Evolutionary conservation across 2,888 invertebrate genomes (phyloP), one percentile per base, ranked within the genome.

Genomic region (Cryptus armator): DNA sequence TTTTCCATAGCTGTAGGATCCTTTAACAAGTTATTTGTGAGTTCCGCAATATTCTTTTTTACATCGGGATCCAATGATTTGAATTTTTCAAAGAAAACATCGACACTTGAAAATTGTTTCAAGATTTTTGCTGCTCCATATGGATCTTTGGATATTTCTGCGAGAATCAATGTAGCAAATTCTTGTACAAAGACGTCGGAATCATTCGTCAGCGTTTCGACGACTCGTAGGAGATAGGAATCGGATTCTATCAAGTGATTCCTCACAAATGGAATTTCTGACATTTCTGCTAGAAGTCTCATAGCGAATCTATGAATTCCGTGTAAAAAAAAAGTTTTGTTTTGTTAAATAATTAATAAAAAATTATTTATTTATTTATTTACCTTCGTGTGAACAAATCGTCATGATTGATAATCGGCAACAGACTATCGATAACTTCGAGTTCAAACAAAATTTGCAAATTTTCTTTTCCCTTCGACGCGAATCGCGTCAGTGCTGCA

Each of bases 61-160:
- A 95, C 94, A 86, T 96, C 95, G 16, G 95, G 95, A 90, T 96
- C 95, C 0, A 93, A 89, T 53, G 94, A 94, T 87, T 94, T 94
- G 92, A 95, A 94, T 59, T 94, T 94, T 0, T 93, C 92, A 85
- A 95, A 94, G 2, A 95, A 89, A 56, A 94, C 94, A 86, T 93
- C 93, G 14, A 95, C 89, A 64, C 94, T 94, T 53, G 94, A 93
- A n/a, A 94, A 94, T 0, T 94, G 92, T 0, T 90, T 82, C 37
- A 95, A 91, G 2, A 92, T 75, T 83, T 95, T 94, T 16, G 94
- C 94, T 51, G 94, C 94, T 0, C 95, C 95, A 0, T 94, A 90
- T 0, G 94, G 94, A 85, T 95, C 95, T 81, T 92, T 94, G 0
- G 95, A 95, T 64, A 95, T 87, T 87, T 95, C 95, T 0, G 95